phyloP scores from a whole-genome alignment of 1,140 invertebrate genomes.

The Neelides sp. region DNA sequence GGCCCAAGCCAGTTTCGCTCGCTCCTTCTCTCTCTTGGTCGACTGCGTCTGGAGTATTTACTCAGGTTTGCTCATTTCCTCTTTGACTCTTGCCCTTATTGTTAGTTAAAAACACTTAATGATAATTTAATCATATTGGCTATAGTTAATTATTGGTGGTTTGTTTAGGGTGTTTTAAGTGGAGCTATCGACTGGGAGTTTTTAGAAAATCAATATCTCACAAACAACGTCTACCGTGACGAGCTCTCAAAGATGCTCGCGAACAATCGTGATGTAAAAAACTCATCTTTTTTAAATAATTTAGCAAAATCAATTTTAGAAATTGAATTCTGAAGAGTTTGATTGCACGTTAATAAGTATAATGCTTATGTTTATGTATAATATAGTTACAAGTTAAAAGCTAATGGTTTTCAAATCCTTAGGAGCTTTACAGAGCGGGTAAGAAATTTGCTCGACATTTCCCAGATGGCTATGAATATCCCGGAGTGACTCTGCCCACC shows the following conservation, averaged over 20 bases:
- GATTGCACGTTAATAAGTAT: too few relatives aligned
- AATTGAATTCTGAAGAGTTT: conserved; percentile 4
- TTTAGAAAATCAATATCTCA: conserved; percentile 74
- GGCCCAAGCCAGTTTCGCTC: conserved; percentile 80
- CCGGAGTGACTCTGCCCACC: too few relatives aligned
- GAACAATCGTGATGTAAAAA: conserved; percentile 44
- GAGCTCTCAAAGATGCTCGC: conserved; percentile 67
- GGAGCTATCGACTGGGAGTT: conserved; percentile 84
- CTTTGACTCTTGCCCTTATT: conserved; percentile 9
- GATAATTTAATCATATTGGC: conserved; percentile 17
- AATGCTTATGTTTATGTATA: too few relatives aligned
- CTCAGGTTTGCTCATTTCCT: conserved; percentile 50
- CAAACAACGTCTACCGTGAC: conserved; percentile 65
- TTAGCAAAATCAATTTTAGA: not conserved
- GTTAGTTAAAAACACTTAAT: conserved; percentile 4
- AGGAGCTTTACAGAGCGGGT: conserved; percentile 61
- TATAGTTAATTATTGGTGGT: conserved; percentile 18
- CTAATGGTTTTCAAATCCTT: conserved; percentile 21
- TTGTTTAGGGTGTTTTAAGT: conserved; percentile 75
- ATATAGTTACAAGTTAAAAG: too few relatives aligned
- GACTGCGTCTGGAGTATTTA: conserved; percentile 89
- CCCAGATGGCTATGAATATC: too few relatives aligned
- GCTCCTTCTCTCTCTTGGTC: conserved; percentile 95
- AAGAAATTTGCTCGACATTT: conserved; percentile 67
- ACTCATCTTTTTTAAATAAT: conserved; percentile 5